These are phyloP conservation scores for Mormyrus proboscirostris DNA, from an alignment of 2,797 vertebrate species.

Conservation along the genomic window DNA sequence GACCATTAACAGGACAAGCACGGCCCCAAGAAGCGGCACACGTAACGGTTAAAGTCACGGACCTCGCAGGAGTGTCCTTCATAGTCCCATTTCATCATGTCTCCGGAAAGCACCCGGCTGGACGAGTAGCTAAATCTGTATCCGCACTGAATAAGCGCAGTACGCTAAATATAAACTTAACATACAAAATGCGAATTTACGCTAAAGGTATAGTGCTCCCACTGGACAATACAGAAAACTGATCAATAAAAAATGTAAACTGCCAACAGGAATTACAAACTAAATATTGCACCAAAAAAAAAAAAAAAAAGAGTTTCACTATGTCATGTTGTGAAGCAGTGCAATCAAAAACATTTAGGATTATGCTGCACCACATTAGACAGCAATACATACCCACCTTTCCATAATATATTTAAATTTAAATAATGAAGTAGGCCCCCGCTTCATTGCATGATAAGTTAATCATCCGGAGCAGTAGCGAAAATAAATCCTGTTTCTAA, in stretches of 20 bases:
- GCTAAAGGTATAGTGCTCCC: not conserved
- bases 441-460: not conserved
- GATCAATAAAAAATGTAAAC: not conserved
- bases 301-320: not conserved
- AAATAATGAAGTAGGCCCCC: not conserved
- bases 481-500: not conserved
- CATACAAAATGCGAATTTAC: not conserved
- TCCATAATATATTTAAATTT: not conserved
- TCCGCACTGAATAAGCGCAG: not conserved
- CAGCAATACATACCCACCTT: not conserved
- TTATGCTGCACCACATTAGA: not conserved
- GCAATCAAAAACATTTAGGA: not conserved
- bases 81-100: not conserved
- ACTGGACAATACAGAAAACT: not conserved
- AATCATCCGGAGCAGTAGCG: not conserved
- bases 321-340: not conserved
- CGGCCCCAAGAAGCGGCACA: not conserved
- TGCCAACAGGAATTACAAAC: not conserved
- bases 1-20: not conserved
- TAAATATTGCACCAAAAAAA: not conserved
- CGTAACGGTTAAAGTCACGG: not conserved
- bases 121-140: not conserved
- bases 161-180: not conserved
- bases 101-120: not conserved
- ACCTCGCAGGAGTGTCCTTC: not conserved